Percentiles rank a stretch among this genome's conserved stretches.
phyloP scores from a whole-genome alignment of 2,113 vertebrate genomes.

The Pelecanus crispus region DNA sequence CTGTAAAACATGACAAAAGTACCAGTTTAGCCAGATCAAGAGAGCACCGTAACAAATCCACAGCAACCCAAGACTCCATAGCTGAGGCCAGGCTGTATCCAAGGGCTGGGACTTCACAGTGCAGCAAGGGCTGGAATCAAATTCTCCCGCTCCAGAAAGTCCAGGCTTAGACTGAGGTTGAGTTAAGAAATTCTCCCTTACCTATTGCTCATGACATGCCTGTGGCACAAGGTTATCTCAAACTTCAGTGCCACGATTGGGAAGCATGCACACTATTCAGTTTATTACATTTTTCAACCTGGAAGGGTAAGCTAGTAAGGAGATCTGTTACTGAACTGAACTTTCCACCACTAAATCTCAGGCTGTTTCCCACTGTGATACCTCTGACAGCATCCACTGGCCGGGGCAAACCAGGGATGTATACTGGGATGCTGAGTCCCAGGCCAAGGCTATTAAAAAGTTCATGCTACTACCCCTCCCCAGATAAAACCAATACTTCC shows the following conservation, averaged over 20 bases:
- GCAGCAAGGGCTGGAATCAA: not conserved
- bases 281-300: not conserved
- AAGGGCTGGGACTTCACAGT: not conserved
- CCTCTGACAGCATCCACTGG: not conserved
- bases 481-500: not conserved
- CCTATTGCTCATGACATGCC: no score
- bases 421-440: not conserved
- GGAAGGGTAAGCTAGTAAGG: not conserved
- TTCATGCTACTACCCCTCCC: not conserved
- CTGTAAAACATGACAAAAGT: not conserved
- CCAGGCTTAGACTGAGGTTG: not conserved
- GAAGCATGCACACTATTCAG: accelerated
- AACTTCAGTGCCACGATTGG: not conserved
- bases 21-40: not conserved
- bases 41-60: not conserved
- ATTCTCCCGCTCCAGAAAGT: not conserved
- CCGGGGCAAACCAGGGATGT: not conserved
- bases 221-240: not conserved
- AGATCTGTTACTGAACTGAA: not conserved
- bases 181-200: not conserved
- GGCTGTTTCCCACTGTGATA: accelerated
- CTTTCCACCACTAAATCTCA: not conserved
- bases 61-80: accelerated
- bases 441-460: not conserved
- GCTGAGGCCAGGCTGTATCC: not conserved